Percentiles rank a stretch among this genome's conserved stretches.
Conservation (phyloP, 2,888 invertebrate species). For the Cephonodes hylas region DNA sequence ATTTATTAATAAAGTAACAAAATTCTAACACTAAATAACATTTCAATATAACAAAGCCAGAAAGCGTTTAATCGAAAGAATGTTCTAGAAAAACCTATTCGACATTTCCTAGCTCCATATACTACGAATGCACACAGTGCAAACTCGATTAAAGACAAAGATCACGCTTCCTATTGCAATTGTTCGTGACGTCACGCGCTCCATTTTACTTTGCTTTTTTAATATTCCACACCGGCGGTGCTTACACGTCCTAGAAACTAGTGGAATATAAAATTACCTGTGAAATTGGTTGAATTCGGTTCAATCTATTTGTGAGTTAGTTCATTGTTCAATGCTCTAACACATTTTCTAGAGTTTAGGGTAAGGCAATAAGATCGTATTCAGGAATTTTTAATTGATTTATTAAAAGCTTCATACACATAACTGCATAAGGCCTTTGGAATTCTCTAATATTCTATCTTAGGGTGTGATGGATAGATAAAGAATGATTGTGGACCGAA, state of each 20-base stretch:
- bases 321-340: not conserved
- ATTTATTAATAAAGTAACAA: too few relatives aligned
- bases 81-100: too few relatives aligned
- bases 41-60: too few relatives aligned
- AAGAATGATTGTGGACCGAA: too few relatives aligned
- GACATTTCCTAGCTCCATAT: slow-evolving; percentile 2
- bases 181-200: slow-evolving; percentile 57
- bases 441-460: too few relatives aligned
- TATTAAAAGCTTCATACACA: too few relatives aligned
- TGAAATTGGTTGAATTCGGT: not conserved
- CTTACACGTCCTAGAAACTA: not conserved
- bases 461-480: too few relatives aligned
- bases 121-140: slow-evolving; percentile 31
- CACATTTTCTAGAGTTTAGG: not conserved
- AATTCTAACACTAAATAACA: too few relatives aligned
- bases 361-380: too few relatives aligned
- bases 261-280: slow-evolving; percentile 7
- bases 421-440: too few relatives aligned
- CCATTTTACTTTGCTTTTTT: not conserved
- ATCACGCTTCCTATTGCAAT: slow-evolving; percentile 68
- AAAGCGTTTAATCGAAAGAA: too few relatives aligned
- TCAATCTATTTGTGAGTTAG: not conserved
- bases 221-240: not conserved
- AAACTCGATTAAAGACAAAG: slow-evolving; percentile 71
- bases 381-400: too few relatives aligned